Evolutionary conservation across 1,140 invertebrate genomes (phyloP).

Genomic region (Phthorimaea operculella): DNA sequence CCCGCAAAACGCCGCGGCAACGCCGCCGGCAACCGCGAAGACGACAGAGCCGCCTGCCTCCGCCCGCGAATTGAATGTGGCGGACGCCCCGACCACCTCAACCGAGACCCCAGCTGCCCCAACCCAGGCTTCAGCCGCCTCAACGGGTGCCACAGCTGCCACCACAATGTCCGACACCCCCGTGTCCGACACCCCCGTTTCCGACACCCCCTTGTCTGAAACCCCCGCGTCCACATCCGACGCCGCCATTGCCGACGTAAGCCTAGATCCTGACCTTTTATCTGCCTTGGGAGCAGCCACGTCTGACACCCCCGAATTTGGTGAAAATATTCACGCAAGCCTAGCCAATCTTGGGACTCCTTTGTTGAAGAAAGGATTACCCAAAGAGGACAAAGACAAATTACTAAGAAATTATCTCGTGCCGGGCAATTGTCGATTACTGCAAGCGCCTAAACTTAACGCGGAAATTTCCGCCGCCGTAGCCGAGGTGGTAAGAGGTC

Average conservation of each 20-base stretch:
- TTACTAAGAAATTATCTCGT: background rate
- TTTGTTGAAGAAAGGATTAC: background rate
- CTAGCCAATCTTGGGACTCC: background rate
- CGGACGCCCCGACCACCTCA: too few species aligned
- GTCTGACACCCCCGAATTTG: conserved; percentile 2
- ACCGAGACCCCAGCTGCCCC: too few species aligned
- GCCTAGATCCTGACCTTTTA: background rate
- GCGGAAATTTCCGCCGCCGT: conserved; percentile 1
- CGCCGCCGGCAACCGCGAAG: too few species aligned
- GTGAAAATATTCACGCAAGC: conserved; percentile 4
- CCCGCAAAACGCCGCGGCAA: too few species aligned
- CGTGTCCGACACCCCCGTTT: background rate
- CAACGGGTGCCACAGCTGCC: too few species aligned
- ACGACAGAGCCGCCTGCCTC: too few species aligned
- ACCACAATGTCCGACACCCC: too few species aligned
- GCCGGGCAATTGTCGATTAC: conserved; percentile 4
- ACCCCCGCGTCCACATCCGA: background rate
- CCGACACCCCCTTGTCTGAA: background rate
- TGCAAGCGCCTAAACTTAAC: conserved; percentile 7
- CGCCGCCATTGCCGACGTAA: background rate
- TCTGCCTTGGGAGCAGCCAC: background rate
- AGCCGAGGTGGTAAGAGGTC: background rate
- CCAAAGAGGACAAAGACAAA: background rate
- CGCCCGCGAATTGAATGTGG: too few species aligned
- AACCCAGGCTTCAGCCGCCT: too few species aligned